phyloP scores from a whole-genome alignment of 92 coral and sea anemone genomes.

The Diadumene lineata region DNA sequence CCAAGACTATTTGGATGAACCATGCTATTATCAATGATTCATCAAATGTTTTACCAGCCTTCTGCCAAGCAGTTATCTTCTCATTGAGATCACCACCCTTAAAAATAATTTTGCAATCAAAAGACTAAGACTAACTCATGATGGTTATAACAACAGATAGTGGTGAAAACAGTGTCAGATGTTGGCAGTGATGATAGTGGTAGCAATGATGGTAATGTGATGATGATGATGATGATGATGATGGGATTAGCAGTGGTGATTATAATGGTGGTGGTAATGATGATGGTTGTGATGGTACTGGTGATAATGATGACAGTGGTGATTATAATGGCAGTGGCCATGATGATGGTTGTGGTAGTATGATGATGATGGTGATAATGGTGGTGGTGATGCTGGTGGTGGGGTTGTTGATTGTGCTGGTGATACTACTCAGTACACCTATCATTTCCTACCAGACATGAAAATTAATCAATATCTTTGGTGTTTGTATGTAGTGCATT shows the following conservation, averaged over 20 bases:
- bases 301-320: not conserved
- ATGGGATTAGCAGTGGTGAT: not conserved
- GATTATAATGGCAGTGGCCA: not conserved
- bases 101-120: not conserved
- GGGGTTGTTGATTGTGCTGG: not conserved
- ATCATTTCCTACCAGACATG: not conserved
- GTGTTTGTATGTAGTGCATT: too few relatives aligned
- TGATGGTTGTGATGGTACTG: not conserved
- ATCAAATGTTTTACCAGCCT: slow-evolving; percentile 86
- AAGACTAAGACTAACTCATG: too few relatives aligned
- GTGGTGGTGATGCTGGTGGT: not conserved
- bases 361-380: not conserved
- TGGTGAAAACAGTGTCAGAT: not conserved
- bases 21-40: slow-evolving; percentile 90
- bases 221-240: not conserved
- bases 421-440: not conserved
- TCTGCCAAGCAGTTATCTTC: slow-evolving; percentile 92
- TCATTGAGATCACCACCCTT: slow-evolving; percentile 97
- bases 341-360: too few relatives aligned
- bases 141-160: not conserved
- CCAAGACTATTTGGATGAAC: slow-evolving; percentile 88
- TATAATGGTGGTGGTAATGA: not conserved
- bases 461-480: too few relatives aligned
- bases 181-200: not conserved
- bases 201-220: not conserved